Base-by-base conservation (phyloP, 2,113 vertebrate species). In the Paramisgurnus dabryanus region DNA sequence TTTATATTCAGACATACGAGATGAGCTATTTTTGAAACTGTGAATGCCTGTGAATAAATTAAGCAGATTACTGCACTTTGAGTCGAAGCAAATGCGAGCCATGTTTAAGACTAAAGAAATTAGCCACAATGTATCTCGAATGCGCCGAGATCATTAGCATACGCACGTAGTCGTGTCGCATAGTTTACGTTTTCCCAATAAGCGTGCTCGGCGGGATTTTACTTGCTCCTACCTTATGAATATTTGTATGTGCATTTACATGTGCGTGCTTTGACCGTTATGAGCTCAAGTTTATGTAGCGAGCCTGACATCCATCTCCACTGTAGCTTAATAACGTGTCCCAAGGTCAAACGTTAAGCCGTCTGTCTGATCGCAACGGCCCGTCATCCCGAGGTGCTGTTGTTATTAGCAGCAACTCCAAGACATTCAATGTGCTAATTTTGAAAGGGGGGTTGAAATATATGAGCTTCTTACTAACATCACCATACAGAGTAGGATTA, bases 401-500 rank as follows among this genome's bases (percentile, higher is more conserved):
- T 67, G 79, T 45, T 83, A 82, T 85, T 84, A 80, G 72, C 76
- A 67, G 83, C 13, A 75, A 85, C 78, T 83, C 57, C 45, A 60
- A 88, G 84, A 61, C 78, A 78, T 86, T 87, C 78, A 50, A 81
- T 61, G 78, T 86, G 80, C 80, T 88, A 85, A 89, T 89, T 87
- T 88, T 74, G 43, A 41, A 50, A 7, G 11, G 66, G 66, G 67
- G 73, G 80, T 78, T 74, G 22, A n/a, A 43, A 61, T 68, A 85
- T 88, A 91, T 80, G 85, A 87, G 79, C 87, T 88, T 87, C 86
- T 83, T 85, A 84, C 60, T 75, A 76, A 66, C 85, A 88, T 67
- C 68, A 80, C 80, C 87, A 84, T 76, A 86, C 82, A 3, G 50
- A 82, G 47, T 70, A 78, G 83, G 88, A 88, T 88, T 92, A 86